Percentiles rank a stretch among this genome's conserved stretches.
phyloP scores from a whole-genome alignment of 2,797 vertebrate genomes.

The Iguana delicatissima region DNA sequence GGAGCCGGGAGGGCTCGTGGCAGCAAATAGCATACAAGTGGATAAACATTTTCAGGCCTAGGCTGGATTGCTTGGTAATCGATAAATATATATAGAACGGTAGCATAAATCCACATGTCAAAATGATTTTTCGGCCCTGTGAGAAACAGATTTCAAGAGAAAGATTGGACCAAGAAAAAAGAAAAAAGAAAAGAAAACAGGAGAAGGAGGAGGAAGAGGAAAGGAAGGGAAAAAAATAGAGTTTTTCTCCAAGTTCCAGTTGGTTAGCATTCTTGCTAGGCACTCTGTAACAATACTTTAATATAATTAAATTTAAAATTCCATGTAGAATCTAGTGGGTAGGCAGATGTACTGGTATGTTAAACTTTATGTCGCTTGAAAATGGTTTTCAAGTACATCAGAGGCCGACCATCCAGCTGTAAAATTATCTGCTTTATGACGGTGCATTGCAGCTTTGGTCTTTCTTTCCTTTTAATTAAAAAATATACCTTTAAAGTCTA shows the following conservation, averaged over 20 bases:
- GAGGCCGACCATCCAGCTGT: conserved; percentile 93
- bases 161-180: background rate
- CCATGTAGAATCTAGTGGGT: conserved; percentile 92
- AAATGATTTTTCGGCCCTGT: conserved; percentile 16
- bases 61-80: conserved; percentile 18
- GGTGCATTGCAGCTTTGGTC: conserved; percentile 76
- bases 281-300: conserved; percentile 80
- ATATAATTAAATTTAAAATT: conserved; percentile 93
- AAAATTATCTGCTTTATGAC: conserved; percentile 95
- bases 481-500: conserved; percentile 79
- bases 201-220: no score
- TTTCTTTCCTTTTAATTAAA: conserved; percentile 82
- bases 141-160: conserved; percentile 53
- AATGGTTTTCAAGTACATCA: conserved; percentile 95
- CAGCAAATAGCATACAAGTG: background rate
- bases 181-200: no score
- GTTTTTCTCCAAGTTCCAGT: conserved; percentile 72
- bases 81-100: background rate
- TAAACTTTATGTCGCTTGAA: conserved; percentile 99
- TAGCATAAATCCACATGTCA: conserved; percentile 46
- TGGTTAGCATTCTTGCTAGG: conserved; percentile 72
- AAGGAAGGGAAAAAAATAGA: conserved; percentile 38
- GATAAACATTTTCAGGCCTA: background rate
- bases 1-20: background rate
- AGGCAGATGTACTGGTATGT: conserved; percentile 96